A percentile compares a stretch with the other conserved stretches of the same genome.
phyloP scores from a whole-genome alignment of 2,888 invertebrate species.

The Aradus depressus region DNA sequence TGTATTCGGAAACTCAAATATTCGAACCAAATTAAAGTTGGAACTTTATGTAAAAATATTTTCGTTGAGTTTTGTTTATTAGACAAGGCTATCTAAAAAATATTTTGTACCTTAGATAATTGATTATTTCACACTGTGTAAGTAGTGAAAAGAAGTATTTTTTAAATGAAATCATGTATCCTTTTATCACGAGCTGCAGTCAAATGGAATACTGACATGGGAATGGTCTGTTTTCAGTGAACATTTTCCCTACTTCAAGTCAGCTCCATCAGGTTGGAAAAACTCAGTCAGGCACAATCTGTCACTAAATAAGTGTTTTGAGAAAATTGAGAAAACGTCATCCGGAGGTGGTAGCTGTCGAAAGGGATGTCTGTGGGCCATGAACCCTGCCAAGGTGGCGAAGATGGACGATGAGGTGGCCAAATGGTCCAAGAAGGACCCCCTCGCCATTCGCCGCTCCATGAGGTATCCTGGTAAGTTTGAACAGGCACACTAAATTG shows the following conservation, averaged over 20 bases:
- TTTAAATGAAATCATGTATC: too few species aligned
- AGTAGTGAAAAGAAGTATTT: too few species aligned
- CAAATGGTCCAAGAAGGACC: slow-evolving; percentile 95
- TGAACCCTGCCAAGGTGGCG: slow-evolving; percentile 85
- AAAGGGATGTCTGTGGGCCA: slow-evolving; percentile 84
- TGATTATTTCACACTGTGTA: too few species aligned
- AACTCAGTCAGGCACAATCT: slow-evolving; percentile 96
- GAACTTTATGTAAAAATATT: too few species aligned
- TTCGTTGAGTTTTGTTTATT: too few species aligned
- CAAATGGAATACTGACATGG: too few species aligned
- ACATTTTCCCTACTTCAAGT: slow-evolving; percentile 97
- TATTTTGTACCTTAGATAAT: too few species aligned
- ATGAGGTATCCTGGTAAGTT: slow-evolving; percentile 79
- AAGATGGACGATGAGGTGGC: slow-evolving; percentile 98
- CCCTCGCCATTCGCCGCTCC: slow-evolving; percentile 78
- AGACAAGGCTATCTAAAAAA: too few species aligned
- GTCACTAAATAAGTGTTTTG: slow-evolving; percentile 95
- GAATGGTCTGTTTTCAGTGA: slow-evolving; percentile 66
- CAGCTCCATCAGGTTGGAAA: slow-evolving; percentile 97
- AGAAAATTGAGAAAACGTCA: slow-evolving; percentile 70
- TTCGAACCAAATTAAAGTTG: too few species aligned
- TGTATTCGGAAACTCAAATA: too few species aligned
- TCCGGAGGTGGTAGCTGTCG: slow-evolving; percentile 35
- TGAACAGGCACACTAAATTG: background rate
- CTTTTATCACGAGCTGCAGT: too few species aligned